These are phyloP conservation scores for Gopherus flavomarginatus DNA, from an alignment of 2,113 vertebrate genomes.

Conservation along the genomic window DNA sequence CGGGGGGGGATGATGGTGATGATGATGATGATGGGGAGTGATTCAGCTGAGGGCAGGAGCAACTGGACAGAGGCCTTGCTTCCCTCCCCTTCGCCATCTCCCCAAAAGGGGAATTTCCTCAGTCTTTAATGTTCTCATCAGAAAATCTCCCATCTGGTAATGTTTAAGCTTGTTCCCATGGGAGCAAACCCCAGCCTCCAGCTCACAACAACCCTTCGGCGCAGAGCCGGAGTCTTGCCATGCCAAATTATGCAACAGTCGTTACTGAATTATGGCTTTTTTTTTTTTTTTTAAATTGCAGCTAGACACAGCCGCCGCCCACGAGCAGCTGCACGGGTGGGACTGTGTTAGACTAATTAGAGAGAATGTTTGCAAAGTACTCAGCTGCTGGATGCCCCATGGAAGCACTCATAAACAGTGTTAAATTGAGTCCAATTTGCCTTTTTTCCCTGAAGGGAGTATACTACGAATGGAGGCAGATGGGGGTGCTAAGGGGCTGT, in stretches of 20 bases:
- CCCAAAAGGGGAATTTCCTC: neutral
- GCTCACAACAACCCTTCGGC: neutral
- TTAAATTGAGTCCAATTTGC: neutral
- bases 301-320: neutral
- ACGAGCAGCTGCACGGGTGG: neutral
- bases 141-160: neutral
- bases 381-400: neutral
- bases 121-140: neutral
- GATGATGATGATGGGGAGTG: rapidly evolving
- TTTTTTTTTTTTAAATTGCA: neutral
- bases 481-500: neutral
- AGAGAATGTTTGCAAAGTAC: neutral
- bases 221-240: neutral
- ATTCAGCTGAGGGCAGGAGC: rapidly evolving
- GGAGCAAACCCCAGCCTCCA: neutral
- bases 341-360: neutral
- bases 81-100: neutral
- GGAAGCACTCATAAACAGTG: neutral
- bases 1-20: too few relatives aligned
- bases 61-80: neutral
- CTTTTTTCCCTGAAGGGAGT: rapidly evolving
- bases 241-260: rapidly evolving
- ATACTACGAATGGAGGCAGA: rapidly evolving
- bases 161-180: neutral
- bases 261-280: neutral